Evolutionary conservation across 2,888 invertebrate genomes (phyloP).

Genomic region (Caenorhabditis sulstoni): DNA sequence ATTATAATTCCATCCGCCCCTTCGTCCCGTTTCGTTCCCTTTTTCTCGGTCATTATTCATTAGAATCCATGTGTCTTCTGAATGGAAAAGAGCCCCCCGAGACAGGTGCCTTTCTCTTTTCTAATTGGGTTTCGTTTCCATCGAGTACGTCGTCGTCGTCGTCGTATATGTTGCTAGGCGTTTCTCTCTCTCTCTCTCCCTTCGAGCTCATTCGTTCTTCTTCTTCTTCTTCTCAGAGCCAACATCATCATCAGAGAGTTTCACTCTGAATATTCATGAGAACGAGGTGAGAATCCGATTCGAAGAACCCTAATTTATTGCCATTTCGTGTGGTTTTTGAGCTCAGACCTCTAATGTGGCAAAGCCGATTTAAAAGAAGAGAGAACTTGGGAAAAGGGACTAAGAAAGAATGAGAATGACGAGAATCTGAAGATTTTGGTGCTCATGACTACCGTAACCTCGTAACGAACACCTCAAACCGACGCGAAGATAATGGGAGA

Average conservation of each 20-base stretch:
- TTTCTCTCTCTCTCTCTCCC: not conserved
- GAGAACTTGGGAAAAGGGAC: too few relatives aligned
- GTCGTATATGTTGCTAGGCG: constrained; percentile 48
- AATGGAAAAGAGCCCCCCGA: too few relatives aligned
- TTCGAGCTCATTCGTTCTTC: constrained; percentile 13
- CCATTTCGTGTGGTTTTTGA: constrained; percentile 21
- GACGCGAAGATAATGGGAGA: not conserved
- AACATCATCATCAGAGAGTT: constrained; percentile 13
- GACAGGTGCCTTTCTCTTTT: constrained; percentile 30
- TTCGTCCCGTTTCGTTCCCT: not conserved
- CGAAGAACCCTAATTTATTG: constrained; percentile 26
- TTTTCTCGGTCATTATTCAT: constrained; percentile 28
- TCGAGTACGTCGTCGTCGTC: constrained; percentile 21
- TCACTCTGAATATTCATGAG: constrained; percentile 48
- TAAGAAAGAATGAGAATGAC: not conserved
- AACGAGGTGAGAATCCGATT: constrained; percentile 23
- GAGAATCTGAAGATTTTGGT: not conserved
- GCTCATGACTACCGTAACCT: not conserved
- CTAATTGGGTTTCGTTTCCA: constrained; percentile 41
- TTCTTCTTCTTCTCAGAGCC: not conserved
- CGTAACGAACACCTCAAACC: not conserved
- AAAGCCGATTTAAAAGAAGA: too few relatives aligned
- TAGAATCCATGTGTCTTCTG: not conserved
- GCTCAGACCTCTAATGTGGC: too few relatives aligned
- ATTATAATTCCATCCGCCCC: constrained; percentile 8